These are phyloP conservation scores for Nansenia antarctica DNA, from an alignment of 2,113 vertebrate species.

Conservation along the genomic window DNA sequence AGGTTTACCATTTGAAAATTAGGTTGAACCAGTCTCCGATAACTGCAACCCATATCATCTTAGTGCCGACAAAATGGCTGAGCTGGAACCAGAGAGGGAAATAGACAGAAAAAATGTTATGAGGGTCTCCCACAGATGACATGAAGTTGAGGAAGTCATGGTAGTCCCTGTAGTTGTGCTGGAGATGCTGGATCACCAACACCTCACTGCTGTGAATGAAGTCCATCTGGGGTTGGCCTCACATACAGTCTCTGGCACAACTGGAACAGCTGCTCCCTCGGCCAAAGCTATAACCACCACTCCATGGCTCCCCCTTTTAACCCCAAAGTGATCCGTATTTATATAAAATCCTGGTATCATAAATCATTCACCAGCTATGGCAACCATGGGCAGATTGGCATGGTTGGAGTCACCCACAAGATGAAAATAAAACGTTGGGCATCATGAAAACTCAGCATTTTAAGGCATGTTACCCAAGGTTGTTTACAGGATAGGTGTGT, in stretches of 20 bases:
- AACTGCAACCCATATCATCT: slow-evolving; percentile 85
- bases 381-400: slow-evolving; percentile 4
- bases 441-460: slow-evolving; percentile 46
- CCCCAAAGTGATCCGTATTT: slow-evolving; percentile 27
- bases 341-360: slow-evolving; percentile 41
- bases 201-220: slow-evolving; percentile 78
- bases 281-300: slow-evolving; percentile 5
- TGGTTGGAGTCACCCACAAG: not conserved
- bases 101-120: slow-evolving; percentile 83
- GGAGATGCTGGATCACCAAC: slow-evolving; percentile 80
- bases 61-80: slow-evolving; percentile 76
- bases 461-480: slow-evolving; percentile 20
- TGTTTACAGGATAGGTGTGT: slow-evolving; percentile 71
- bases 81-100: slow-evolving; percentile 84
- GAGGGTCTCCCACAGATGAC: slow-evolving; percentile 77
- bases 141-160: slow-evolving; percentile 82
- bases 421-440: too few species aligned
- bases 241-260: slow-evolving; percentile 2
- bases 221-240: slow-evolving; percentile 74
- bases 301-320: not conserved
- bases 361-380: slow-evolving; percentile 36
- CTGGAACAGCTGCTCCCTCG: slow-evolving; percentile 6
- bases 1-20: slow-evolving; percentile 85
- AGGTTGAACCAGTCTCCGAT: slow-evolving; percentile 86
- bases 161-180: slow-evolving; percentile 81